Evolutionary conservation across 2,797 vertebrate species (phyloP).

Genomic region (Pteropus rufus): DNA sequence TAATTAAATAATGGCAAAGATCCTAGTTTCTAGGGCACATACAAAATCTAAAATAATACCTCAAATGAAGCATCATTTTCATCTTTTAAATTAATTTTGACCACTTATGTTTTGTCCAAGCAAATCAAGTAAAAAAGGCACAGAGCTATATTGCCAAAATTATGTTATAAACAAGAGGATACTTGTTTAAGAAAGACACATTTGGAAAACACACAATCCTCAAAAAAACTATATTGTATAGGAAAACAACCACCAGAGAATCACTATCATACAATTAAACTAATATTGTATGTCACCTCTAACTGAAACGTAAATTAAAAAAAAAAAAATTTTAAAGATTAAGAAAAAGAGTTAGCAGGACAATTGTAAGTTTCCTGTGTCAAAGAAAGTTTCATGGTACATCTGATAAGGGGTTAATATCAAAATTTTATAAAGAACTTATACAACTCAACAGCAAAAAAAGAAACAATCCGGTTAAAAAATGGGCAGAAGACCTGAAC

Average conservation of each 20-base stretch:
- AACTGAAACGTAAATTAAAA: background rate
- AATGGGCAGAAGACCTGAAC: too few relatives aligned
- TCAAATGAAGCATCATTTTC: background rate
- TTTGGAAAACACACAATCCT: background rate
- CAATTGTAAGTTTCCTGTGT: background rate
- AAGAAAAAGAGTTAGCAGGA: background rate
- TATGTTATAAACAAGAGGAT: background rate
- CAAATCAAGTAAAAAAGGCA: background rate
- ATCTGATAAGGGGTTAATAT: too few relatives aligned
- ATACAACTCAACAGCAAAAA: too few relatives aligned
- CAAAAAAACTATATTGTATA: background rate
- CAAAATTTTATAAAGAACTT: too few relatives aligned
- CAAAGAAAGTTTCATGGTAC: background rate
- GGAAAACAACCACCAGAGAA: background rate
- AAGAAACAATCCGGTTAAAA: too few relatives aligned
- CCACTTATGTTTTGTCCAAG: background rate
- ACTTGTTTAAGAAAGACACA: background rate
- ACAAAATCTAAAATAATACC: background rate
- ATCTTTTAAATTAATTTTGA: slow-evolving; percentile 7
- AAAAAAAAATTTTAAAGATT: too few relatives aligned
- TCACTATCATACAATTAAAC: background rate
- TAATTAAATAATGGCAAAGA: slow-evolving; percentile 1
- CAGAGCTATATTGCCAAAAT: background rate
- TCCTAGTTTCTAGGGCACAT: background rate
- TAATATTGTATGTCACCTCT: background rate